Conservation (phyloP, 2,888 invertebrate species). For the Aphidoletes aphidimyza region DNA sequence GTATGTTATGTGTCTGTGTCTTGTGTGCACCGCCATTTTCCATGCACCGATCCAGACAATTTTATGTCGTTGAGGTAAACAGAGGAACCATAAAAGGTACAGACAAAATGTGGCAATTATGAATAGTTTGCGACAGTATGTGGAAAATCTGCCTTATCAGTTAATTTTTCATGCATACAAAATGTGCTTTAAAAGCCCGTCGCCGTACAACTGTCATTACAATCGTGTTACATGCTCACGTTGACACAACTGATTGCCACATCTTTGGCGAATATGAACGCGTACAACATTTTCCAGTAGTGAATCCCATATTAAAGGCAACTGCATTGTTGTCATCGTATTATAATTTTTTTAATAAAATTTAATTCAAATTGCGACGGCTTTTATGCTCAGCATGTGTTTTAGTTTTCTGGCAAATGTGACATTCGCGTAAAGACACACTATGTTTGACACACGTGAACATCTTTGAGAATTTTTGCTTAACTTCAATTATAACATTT, state of each 20-base stretch:
- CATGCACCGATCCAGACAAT: not conserved
- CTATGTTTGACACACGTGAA: not conserved
- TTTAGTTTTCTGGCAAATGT: not conserved
- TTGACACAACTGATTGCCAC: not conserved
- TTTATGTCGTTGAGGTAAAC: not conserved
- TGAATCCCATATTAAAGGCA: not conserved
- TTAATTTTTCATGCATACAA: constrained; percentile 47
- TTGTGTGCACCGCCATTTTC: not conserved
- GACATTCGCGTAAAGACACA: not conserved
- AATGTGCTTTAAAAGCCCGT: not conserved
- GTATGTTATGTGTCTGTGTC: not conserved
- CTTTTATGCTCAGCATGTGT: not conserved
- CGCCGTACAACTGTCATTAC: not conserved
- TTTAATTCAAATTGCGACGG: not conserved
- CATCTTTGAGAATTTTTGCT: not conserved
- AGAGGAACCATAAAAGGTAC: not conserved
- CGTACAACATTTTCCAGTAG: not conserved
- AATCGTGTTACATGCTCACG: not conserved
- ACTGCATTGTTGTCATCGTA: constrained; percentile 20
- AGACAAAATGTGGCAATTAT: constrained; percentile 24
- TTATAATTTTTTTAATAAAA: constrained; percentile 8
- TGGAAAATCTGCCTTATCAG: constrained; percentile 40
- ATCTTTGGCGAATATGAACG: not conserved
- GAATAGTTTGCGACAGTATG: constrained; percentile 19
- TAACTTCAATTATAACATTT: not conserved